Percentiles rank a stretch among this genome's conserved stretches.
These are phyloP conservation scores for Oscheius sp. DNA, from an alignment of 2,888 invertebrate species.

Conservation along the genomic window DNA sequence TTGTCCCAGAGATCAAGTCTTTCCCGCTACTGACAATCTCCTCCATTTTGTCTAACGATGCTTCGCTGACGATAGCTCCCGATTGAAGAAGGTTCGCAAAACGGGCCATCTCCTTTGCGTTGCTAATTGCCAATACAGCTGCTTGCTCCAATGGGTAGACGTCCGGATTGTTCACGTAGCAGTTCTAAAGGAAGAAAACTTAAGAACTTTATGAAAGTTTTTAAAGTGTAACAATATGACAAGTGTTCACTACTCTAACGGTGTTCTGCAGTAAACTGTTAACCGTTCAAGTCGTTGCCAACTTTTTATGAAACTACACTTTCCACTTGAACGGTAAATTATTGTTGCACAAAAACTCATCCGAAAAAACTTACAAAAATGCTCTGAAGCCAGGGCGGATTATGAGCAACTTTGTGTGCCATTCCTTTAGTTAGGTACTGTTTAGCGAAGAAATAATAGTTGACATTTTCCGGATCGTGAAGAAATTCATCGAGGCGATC, in stretches of 20 bases:
- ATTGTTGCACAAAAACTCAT: too few relatives aligned
- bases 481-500: constrained; percentile 44
- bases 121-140: constrained; percentile 52
- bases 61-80: constrained; percentile 39
- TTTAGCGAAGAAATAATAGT: constrained; percentile 43
- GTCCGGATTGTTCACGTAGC: constrained; percentile 56
- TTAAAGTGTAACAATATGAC: not conserved
- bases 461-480: constrained; percentile 43
- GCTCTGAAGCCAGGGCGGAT: constrained; percentile 48
- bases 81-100: constrained; percentile 38
- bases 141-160: constrained; percentile 52
- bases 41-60: constrained; percentile 6
- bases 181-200: not conserved
- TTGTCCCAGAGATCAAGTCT: constrained; percentile 23
- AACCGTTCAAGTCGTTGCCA: too few relatives aligned
- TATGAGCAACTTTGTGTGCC: constrained; percentile 37
- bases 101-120: constrained; percentile 48
- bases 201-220: too few relatives aligned
- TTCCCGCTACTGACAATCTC: constrained; percentile 10
- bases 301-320: too few relatives aligned
- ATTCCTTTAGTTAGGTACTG: constrained; percentile 35
- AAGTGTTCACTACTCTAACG: too few relatives aligned
- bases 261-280: too few relatives aligned
- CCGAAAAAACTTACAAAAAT: constrained; percentile 39
- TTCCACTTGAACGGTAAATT: too few relatives aligned